Conservation (phyloP, 1,140 invertebrate species). For the Babylonia areolata region DNA sequence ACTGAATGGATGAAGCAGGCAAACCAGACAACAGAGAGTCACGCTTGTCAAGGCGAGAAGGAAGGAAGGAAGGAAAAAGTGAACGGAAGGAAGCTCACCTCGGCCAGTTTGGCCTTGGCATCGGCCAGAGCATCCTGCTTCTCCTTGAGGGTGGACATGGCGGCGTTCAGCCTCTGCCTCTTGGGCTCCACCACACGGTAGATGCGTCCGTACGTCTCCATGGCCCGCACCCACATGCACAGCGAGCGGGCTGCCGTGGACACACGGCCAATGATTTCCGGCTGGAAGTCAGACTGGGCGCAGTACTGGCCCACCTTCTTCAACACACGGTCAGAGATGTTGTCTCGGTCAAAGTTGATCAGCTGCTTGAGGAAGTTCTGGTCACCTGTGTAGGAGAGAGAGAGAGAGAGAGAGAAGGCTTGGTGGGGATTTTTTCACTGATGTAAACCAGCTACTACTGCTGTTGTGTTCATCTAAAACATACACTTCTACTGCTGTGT, state of each 20-base stretch:
- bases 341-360: conserved; percentile 91
- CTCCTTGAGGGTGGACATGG: conserved; percentile 83
- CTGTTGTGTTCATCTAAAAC: no score
- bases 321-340: conserved; percentile 87
- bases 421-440: no score
- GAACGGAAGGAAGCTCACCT: conserved; percentile 59
- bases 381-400: conserved; percentile 75
- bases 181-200: conserved; percentile 90
- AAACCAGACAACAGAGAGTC: no score
- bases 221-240: conserved; percentile 92
- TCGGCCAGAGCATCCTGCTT: conserved; percentile 86
- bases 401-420: neutral
- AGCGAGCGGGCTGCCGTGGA: conserved; percentile 88
- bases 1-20: no score
- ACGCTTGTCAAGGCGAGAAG: no score
- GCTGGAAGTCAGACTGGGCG: conserved; percentile 88
- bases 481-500: no score
- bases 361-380: conserved; percentile 80
- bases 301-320: conserved; percentile 88
- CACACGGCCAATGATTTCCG: conserved; percentile 82
- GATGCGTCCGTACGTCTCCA: conserved; percentile 91
- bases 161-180: conserved; percentile 85
- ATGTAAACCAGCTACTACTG: no score
- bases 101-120: conserved; percentile 84
- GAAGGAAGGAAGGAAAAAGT: no score